These are phyloP conservation scores for Orycteropus afer DNA, from an alignment of 2,113 vertebrate species.

Conservation along the genomic window DNA sequence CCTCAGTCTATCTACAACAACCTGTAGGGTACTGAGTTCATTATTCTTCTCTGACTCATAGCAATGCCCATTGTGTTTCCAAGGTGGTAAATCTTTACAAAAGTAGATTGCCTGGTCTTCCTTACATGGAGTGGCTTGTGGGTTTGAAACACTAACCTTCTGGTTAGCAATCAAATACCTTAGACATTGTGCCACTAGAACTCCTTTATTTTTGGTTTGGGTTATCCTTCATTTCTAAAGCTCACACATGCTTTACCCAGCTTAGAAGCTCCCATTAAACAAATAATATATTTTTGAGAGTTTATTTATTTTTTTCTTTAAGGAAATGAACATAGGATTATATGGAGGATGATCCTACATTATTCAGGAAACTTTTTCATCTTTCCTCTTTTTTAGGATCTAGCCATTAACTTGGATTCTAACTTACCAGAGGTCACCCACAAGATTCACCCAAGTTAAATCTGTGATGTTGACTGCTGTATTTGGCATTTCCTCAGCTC, in stretches of 20 bases:
- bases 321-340: neutral
- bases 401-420: neutral
- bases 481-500: neutral
- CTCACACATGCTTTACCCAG: neutral
- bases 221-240: constrained; percentile 35
- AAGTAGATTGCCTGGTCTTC: too few relatives aligned
- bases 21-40: neutral
- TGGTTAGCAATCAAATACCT: too few relatives aligned
- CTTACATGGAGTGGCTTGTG: too few relatives aligned
- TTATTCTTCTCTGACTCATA: too few relatives aligned
- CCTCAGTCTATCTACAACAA: neutral
- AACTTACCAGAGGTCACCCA: neutral
- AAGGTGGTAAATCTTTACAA: too few relatives aligned
- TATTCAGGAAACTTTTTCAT: neutral
- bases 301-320: neutral
- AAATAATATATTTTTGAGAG: neutral
- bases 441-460: neutral
- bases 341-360: neutral
- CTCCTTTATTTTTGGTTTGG: too few relatives aligned
- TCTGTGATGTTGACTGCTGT: neutral
- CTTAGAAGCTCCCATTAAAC: constrained; percentile 7
- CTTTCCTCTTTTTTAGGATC: neutral
- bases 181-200: too few relatives aligned
- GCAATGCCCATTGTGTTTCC: too few relatives aligned
- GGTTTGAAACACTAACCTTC: too few relatives aligned